These are phyloP conservation scores for Gerris lacustris DNA, from an alignment of 2,888 invertebrate genomes.

Conservation along the genomic window DNA sequence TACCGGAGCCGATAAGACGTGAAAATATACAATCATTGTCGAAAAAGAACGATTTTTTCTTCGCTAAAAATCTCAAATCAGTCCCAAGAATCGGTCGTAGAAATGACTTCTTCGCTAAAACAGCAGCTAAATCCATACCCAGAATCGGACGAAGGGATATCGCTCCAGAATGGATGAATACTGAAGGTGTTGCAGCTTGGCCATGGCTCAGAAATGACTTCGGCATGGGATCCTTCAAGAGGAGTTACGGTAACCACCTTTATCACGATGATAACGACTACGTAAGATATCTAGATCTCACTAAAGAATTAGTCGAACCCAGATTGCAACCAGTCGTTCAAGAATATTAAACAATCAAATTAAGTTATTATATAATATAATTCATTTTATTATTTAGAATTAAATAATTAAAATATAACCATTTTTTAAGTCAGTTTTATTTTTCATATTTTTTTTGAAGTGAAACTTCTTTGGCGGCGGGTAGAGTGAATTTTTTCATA, in stretches of 20 bases:
- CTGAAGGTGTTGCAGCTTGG: constrained; percentile 23
- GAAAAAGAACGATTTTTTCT: constrained; percentile 23
- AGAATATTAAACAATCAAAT: not conserved
- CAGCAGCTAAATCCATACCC: constrained; percentile 28
- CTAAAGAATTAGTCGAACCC: constrained; percentile 16
- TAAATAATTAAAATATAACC: too few species aligned
- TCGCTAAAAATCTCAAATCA: constrained; percentile 20
- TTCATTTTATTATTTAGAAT: not conserved
- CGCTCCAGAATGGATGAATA: constrained; percentile 15
- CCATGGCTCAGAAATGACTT: constrained; percentile 27
- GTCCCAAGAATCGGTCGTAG: constrained; percentile 23
- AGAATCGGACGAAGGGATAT: constrained; percentile 25
- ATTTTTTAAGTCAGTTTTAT: too few species aligned
- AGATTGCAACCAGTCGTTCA: constrained; percentile 16
- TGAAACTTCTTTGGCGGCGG: too few species aligned
- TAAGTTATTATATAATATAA: not conserved
- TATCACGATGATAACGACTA: not conserved
- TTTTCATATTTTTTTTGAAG: too few species aligned
- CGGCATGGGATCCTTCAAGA: constrained; percentile 21
- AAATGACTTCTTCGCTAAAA: constrained; percentile 28
- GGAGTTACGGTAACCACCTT: constrained; percentile 12
- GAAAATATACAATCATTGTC: not conserved
- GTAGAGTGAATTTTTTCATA: too few species aligned
- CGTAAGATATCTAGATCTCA: not conserved
- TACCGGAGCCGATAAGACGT: not conserved